Base-by-base conservation (phyloP, 2,797 vertebrate genomes). In the Ctenosaura bakeri region DNA sequence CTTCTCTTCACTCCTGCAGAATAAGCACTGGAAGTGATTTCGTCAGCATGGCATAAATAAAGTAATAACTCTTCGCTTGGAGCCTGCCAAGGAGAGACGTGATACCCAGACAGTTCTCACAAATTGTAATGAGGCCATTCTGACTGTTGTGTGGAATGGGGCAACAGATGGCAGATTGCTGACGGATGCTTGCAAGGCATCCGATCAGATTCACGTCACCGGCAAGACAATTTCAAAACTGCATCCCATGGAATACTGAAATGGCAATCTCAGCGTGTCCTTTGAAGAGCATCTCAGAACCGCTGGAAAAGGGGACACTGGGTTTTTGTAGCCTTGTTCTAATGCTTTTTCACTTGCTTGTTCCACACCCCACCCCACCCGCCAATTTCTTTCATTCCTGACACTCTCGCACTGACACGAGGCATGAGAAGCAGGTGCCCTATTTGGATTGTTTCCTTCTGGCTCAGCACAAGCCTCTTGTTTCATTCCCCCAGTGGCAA, bases 71-170 rank as follows among this genome's bases (percentile, higher is more conserved):
- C 22, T 56, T 59, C 79, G 88, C 94, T 90, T 66, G 54, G 88
- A 88, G 88, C 87, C 87, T 95, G 89, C 84, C 92, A 94, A 87
- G 42, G 91, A 92, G 94, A 94, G 81, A 86, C 69, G 86, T n/a
- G 90, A 83, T 86, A 91, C 78, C 82, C 86, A 92, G 74, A 50
- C 90, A 92, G 83, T 69, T 89, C 42, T 78, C 38, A 59, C 81
- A 64, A 88, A 56, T 93, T 90, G 81, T 89, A 95, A 92, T 71
- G 90, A 95, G 92, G 82, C 84, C 94, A 92, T 93, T 93, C 86
- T 90, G 88, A 91, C 88, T 93, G 54, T 85, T 93, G 89, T 89
- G 92, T 88, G 85, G 89, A 92, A 83, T 91, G 86, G 87, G 24
- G 66, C 89, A 92, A 69, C 90, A 93, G 88, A 94, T 96, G 92